Conservation (phyloP, 2,113 vertebrate species). For the Alexandromys fortis region DNA sequence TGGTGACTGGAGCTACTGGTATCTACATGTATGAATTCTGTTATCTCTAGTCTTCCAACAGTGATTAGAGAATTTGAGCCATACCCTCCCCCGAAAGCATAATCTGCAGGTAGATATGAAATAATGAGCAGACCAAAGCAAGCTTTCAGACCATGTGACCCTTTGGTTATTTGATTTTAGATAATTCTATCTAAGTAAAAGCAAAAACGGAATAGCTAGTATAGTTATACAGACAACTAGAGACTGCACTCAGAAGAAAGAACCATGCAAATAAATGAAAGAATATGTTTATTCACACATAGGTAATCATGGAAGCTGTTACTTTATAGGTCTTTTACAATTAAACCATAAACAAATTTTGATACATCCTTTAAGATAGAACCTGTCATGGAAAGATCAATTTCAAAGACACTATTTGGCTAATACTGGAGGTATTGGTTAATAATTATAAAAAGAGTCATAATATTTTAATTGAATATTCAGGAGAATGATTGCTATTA, state of each 20-base stretch:
- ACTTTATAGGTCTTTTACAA: not conserved
- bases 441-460: not conserved
- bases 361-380: not conserved
- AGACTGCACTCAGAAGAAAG: not conserved
- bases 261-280: not conserved
- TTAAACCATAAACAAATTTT: not conserved
- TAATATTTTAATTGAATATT: not conserved
- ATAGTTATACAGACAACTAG: not conserved
- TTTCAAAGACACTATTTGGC: not conserved
- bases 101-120: not conserved
- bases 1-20: not conserved
- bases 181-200: not conserved
- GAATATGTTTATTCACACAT: not conserved
- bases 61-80: not conserved
- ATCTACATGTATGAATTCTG: not conserved
- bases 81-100: not conserved
- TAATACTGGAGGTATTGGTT: not conserved
- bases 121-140: not conserved
- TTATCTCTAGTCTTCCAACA: not conserved
- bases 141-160: not conserved
- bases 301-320: not conserved
- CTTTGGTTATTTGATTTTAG: not conserved
- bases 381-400: not conserved
- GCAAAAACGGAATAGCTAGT: not conserved
- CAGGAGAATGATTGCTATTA: conserved; percentile 1